Evolutionary conservation across 2,888 invertebrate genomes (phyloP).

Genomic region (Dione vanillae): DNA sequence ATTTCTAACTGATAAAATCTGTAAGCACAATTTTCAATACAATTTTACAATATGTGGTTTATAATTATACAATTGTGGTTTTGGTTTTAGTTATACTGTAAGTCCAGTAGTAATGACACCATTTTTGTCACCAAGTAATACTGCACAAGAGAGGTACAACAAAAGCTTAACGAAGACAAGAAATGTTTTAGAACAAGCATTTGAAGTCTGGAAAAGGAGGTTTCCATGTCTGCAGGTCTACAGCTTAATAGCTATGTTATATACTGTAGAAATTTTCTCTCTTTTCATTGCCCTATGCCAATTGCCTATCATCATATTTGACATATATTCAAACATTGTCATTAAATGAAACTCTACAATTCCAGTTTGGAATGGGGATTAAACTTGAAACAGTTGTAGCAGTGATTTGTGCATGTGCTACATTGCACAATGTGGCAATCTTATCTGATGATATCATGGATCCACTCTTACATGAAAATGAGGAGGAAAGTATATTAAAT

Average conservation of each 20-base stretch:
- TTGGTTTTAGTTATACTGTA: not conserved
- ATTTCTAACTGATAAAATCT: not conserved
- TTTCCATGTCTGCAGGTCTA: conserved; percentile 40
- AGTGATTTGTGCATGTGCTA: conserved; percentile 39
- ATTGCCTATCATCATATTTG: not conserved
- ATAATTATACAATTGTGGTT: not conserved
- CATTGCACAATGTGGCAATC: conserved; percentile 32
- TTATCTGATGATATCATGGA: conserved; percentile 18
- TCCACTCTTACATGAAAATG: conserved; percentile 14
- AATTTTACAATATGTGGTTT: not conserved
- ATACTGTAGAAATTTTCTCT: not conserved
- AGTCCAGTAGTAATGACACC: conserved; percentile 39
- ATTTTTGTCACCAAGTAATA: conserved; percentile 34
- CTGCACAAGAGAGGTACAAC: conserved; percentile 42
- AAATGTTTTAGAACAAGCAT: conserved; percentile 46
- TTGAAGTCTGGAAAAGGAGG: conserved; percentile 47
- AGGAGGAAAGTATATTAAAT: not conserved
- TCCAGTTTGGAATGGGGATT: conserved; percentile 34
- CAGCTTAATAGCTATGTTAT: not conserved
- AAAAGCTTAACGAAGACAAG: conserved; percentile 45
- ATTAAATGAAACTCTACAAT: conserved; percentile 3
- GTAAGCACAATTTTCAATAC: not conserved
- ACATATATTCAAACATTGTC: not conserved
- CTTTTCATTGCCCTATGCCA: not conserved
- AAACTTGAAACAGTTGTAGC: conserved; percentile 34